A percentile compares a stretch with the other conserved stretches of the same genome.
Evolutionary conservation across 1,140 invertebrate species (phyloP).

Genomic region (Leptoteleia sp.): DNA sequence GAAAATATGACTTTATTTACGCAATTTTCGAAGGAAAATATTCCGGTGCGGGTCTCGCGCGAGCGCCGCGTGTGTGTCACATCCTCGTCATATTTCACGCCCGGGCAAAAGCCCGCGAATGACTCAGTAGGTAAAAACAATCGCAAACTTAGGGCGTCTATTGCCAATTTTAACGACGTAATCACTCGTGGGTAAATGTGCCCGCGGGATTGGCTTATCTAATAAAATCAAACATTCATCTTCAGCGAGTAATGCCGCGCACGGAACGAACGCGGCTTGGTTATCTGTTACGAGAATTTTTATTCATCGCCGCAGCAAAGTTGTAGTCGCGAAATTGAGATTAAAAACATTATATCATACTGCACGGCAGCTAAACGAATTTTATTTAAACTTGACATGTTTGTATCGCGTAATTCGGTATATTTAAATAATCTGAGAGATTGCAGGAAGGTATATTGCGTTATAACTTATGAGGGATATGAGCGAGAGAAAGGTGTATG

Average conservation of each 20-base stretch:
- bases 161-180: conserved; percentile 39
- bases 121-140: conserved; percentile 21
- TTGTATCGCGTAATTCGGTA: conserved; percentile 17
- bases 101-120: conserved; percentile 30
- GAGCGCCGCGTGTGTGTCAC: conserved; percentile 16
- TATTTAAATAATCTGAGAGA: conserved; percentile 54
- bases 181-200: too few relatives aligned
- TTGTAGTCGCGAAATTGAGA: too few relatives aligned
- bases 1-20: conserved; percentile 29
- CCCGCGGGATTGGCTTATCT: conserved; percentile 33
- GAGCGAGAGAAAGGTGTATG: conserved; percentile 40
- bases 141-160: conserved; percentile 37
- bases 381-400: too few relatives aligned
- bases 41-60: background rate
- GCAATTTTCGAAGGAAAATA: conserved; percentile 17
- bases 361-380: too few relatives aligned
- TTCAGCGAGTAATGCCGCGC: conserved; percentile 19
- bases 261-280: conserved; percentile 15
- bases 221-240: conserved; percentile 49
- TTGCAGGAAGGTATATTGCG: conserved; percentile 28
- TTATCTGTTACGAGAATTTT: conserved; percentile 42
- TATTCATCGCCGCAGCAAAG: conserved; percentile 19
- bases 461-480: conserved; percentile 56
- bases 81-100: conserved; percentile 28
- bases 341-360: too few relatives aligned